Base-by-base conservation (phyloP, 1,140 invertebrate genomes). In the Mycetomoellerius zeteki region DNA sequence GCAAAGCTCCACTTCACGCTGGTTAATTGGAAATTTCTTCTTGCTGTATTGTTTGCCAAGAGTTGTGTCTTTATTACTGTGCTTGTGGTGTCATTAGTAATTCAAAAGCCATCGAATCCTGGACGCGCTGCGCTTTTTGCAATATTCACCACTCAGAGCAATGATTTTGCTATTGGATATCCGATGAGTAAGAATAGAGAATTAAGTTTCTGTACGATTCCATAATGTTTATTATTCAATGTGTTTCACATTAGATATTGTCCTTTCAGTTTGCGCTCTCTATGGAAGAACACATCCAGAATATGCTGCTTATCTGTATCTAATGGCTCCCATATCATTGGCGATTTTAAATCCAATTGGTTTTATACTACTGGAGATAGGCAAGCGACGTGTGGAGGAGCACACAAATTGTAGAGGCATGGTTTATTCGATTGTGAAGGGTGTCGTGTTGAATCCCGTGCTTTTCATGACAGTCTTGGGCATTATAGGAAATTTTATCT, bases 101-200 rank as follows among this genome's bases (percentile, higher is more conserved):
- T 98, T 21, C 97, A 97, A 8, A 97, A 97, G 94, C 98, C 98
- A 8, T 93, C 97, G 6, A 98, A 99, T 95, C 96, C 97, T 84
- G 98, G 98, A 16, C 96, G 97, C 91, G 98, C 98, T 76, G 99
- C 98, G 19, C 96, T 99, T 27, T 99, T 98, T 96, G 98, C 98
- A 30, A 99, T 99, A 91, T 99, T 99, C 94, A 98, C 98, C 67
- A 99, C 99, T 0, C 99, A 99, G 93, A 99, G 98, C 93, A 99
- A 99, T 96, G 99, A 99, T 95, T 99, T 99, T 96, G 99, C 99
- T 67, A 97, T 99, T 90, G 99, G 99, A 85, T 99, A 98, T 96
- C 99, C 99, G 4, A 99, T 99, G 92, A 97, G 98, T 99, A 96
- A 97, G 97, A 37, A 8, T 6, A 37, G 33, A 37, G 33, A 86